Base-by-base conservation (phyloP, 2,888 invertebrate species). In the Resseliella maxima region DNA sequence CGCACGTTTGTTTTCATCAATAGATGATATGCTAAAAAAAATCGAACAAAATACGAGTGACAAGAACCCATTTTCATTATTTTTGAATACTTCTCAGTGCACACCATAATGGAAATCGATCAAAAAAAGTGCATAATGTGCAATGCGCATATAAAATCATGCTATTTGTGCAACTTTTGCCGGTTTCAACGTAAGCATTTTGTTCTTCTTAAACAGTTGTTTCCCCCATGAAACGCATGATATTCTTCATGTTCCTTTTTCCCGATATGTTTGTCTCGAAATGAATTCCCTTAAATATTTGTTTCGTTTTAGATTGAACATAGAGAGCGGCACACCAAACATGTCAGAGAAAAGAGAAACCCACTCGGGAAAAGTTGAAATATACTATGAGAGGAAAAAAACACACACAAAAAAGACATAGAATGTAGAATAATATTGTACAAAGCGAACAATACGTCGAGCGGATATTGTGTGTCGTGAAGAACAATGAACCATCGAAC, bases 391-490 rank as follows among this genome's bases (percentile, higher is more conserved):
- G 31, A 59, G 8, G 15, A 72, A 31, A 27, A n/a, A 8, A 31
- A 27, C 15, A 31, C 31, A 72, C 72, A 72, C 31, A 72, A 15
- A 72, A 35, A 72, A 72, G 72, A 72, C 72, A 72, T 72, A 72
- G 72, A 72, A 59, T 59, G 18, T 59, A 59, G 27, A 72, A 72
- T 72, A 72, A 72, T 72, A 72, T 31, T 72, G 72, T 72, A 72
- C 72, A 35, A 72, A 12, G 1, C 31, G 31, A 72, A 72, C 31
- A 72, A 72, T 31, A 72, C 72, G 72, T 72, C 72, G 72, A 72
- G 72, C 72, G 72, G 72, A 72, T 72, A 72, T 72, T 72, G 72
- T 72, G 72, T 72, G 72, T 72, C 72, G 31, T 72, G 72, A 72
- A 72, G 72, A 72, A 72, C 72, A 72, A 72, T 72, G 72, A 72